A percentile compares a stretch with the other conserved stretches of the same genome.
Conservation (phyloP, 2,113 vertebrate species). For the Ictalurus furcatus region DNA sequence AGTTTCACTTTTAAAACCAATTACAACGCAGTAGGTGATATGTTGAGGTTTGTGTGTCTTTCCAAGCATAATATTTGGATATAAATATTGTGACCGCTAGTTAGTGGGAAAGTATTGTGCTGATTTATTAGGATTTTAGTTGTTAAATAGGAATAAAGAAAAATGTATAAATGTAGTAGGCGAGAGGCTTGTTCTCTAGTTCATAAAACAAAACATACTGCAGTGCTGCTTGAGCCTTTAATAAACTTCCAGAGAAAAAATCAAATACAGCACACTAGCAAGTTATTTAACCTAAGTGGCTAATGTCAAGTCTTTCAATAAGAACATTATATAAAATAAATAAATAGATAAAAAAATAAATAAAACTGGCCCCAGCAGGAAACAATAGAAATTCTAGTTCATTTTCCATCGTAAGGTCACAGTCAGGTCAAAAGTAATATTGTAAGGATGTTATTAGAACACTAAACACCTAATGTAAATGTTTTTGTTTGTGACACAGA, state of each 20-base stretch:
- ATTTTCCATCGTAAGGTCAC: not conserved
- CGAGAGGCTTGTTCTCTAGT: not conserved
- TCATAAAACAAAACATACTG: not conserved
- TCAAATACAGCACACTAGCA: not conserved
- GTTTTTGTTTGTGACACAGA: too few relatives aligned
- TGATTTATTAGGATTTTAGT: not conserved
- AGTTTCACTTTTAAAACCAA: not conserved
- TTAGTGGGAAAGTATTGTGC: not conserved
- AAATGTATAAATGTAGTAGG: not conserved
- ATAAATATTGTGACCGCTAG: too few relatives aligned
- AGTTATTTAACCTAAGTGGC: not conserved
- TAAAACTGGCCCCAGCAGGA: not conserved
- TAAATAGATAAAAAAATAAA: not conserved
- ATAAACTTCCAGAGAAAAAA: not conserved
- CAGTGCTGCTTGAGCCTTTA: not conserved
- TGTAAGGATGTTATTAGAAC: not conserved
- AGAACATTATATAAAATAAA: not conserved
- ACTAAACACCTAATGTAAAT: not conserved
- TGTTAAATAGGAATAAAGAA: not conserved
- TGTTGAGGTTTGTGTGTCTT: not conserved
- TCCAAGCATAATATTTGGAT: not conserved
- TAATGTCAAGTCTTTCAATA: not conserved
- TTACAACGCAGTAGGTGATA: not conserved
- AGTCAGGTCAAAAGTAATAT: not conserved
- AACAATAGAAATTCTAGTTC: not conserved